A percentile compares a stretch with the other conserved stretches of the same genome.
Conservation (phyloP, 30 jellyfish, hydroid and myxozoan species). For the Aurelia coerulea region DNA sequence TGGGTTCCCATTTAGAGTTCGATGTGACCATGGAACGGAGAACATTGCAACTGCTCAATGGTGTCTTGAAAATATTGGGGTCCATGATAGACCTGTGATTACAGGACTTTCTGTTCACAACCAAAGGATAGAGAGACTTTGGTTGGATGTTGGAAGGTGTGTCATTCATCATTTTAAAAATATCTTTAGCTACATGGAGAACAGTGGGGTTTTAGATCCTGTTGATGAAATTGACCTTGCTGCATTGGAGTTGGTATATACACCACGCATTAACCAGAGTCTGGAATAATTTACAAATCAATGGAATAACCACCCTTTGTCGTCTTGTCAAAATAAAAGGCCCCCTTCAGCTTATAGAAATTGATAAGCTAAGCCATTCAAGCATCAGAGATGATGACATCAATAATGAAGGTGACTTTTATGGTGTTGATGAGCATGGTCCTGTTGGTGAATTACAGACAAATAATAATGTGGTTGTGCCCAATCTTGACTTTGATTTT, state of each 20-base stretch:
- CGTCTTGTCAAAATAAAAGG: slow-evolving; percentile 1
- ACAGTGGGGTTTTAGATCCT: neutral
- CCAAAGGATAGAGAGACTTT: slow-evolving; percentile 39
- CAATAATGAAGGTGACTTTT: slow-evolving; percentile 8
- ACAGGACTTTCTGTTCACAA: slow-evolving; percentile 33
- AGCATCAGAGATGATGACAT: slow-evolving; percentile 11
- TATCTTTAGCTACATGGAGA: slow-evolving; percentile 2
- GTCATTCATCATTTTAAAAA: neutral
- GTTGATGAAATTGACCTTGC: slow-evolving; percentile 8
- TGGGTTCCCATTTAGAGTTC: slow-evolving; percentile 20
- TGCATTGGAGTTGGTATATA: neutral
- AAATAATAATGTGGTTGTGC: slow-evolving; percentile 26
- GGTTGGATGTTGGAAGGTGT: neutral
- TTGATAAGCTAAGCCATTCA: slow-evolving; percentile 16
- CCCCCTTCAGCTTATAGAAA: slow-evolving; percentile 20
- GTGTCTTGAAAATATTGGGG: slow-evolving; percentile 6
- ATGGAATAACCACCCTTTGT: slow-evolving; percentile 46
- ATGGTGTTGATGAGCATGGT: slow-evolving; percentile 28
- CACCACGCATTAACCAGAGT: slow-evolving; percentile 1
- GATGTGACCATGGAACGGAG: slow-evolving; percentile 13
- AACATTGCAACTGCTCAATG: slow-evolving; percentile 17
- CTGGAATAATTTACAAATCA: neutral
- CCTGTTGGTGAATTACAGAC: slow-evolving; percentile 20
- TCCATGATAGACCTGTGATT: neutral
- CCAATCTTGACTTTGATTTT: slow-evolving; percentile 19